Conservation (phyloP, 2,888 invertebrate genomes). For the Rhorus exstirpatorius region DNA sequence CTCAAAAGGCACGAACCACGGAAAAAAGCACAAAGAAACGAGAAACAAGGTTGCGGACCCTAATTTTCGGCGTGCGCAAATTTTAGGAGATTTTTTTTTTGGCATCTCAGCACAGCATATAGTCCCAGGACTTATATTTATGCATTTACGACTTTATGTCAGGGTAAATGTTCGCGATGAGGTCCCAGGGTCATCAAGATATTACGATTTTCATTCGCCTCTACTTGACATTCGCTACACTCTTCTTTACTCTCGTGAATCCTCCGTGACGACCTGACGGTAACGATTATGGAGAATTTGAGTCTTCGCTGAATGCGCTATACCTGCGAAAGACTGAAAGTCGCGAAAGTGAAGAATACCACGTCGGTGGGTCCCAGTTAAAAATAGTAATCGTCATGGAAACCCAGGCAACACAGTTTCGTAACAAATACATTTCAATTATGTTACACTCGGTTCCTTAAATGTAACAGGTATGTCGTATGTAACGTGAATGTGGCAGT, state of each 20-base stretch:
- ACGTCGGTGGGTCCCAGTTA: too few species aligned
- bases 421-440: too few species aligned
- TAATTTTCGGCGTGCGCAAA: slow-evolving; percentile 75
- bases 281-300: slow-evolving; percentile 67
- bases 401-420: too few species aligned
- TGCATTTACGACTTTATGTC: slow-evolving; percentile 74
- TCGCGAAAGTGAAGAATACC: slow-evolving; percentile 43
- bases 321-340: slow-evolving; percentile 61
- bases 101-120: not conserved
- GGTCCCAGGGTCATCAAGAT: slow-evolving; percentile 71
- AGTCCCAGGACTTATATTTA: slow-evolving; percentile 72
- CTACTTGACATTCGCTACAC: not conserved
- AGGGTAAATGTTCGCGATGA: slow-evolving; percentile 55
- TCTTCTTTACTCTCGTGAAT: slow-evolving; percentile 20
- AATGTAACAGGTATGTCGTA: too few species aligned
- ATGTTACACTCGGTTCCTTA: too few species aligned
- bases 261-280: slow-evolving; percentile 72
- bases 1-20: not conserved
- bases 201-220: slow-evolving; percentile 43
- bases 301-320: not conserved
- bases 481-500: too few species aligned
- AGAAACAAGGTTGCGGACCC: slow-evolving; percentile 75
- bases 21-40: slow-evolving; percentile 50
- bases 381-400: too few species aligned
- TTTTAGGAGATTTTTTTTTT: slow-evolving; percentile 64